phyloP scores from a whole-genome alignment of 2,888 invertebrate genomes.

The Eucera pruinosa region DNA sequence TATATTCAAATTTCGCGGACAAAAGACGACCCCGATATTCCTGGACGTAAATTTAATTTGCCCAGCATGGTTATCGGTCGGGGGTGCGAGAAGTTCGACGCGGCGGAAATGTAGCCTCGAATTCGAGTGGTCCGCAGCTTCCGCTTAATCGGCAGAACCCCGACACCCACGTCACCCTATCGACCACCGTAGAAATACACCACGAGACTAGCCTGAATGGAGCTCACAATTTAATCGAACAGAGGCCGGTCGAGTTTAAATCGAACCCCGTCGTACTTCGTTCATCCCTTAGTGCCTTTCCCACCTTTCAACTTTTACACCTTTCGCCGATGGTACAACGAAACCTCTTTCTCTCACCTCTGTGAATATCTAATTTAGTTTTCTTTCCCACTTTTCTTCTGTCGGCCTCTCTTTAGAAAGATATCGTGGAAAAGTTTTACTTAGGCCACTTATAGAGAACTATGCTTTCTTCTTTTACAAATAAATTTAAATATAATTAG shows the following conservation, averaged over 20 bases:
- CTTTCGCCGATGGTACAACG: neutral
- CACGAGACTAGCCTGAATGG: conserved; percentile 24
- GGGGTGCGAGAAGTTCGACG: conserved; percentile 21
- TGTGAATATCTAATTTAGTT: neutral
- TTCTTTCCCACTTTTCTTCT: neutral
- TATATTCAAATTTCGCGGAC: conserved; percentile 35
- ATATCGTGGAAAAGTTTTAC: no score
- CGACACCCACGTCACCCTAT: conserved; percentile 23
- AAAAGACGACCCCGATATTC: conserved; percentile 26
- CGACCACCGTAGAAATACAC: conserved; percentile 41
- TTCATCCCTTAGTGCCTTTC: conserved; percentile 1
- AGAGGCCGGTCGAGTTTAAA: conserved; percentile 34
- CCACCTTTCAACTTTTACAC: conserved; percentile 25
- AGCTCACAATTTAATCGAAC: conserved; percentile 44
- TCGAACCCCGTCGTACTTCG: conserved; percentile 27
- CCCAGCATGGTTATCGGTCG: conserved; percentile 14
- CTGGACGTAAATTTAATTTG: conserved; percentile 41
- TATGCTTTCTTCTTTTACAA: no score
- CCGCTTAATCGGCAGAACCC: conserved; percentile 51
- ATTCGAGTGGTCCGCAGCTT: conserved; percentile 34
- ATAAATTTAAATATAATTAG: no score
- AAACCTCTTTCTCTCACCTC: neutral
- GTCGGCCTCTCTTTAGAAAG: no score
- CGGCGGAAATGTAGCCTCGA: conserved; percentile 33
- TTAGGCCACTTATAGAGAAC: no score